Conservation (phyloP, 1,140 invertebrate genomes). For the Trichomalopsis sarcophagae region DNA sequence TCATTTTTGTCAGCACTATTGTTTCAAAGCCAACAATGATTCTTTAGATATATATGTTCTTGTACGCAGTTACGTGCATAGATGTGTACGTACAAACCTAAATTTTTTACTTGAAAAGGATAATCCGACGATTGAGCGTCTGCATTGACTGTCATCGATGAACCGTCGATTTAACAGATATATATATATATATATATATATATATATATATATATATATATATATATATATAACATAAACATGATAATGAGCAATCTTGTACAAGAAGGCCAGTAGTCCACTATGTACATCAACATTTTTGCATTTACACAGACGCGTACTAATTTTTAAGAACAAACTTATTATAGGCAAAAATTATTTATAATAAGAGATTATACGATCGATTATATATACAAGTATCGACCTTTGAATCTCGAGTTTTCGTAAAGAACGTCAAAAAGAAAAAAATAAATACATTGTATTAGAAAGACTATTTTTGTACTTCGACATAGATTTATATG, state of each 20-base stretch:
- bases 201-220: background rate
- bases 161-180: conserved; percentile 14
- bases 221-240: background rate
- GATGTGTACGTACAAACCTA: background rate
- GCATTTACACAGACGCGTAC: conserved; percentile 17
- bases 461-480: conserved; percentile 47
- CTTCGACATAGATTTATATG: conserved; percentile 41
- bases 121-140: background rate
- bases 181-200: too few species aligned
- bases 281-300: conserved; percentile 22
- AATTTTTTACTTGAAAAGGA: background rate
- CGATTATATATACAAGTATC: conserved; percentile 40
- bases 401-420: conserved; percentile 47
- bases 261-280: conserved; percentile 31
- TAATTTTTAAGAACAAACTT: conserved; percentile 23
- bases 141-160: conserved; percentile 20
- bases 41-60: background rate
- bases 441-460: conserved; percentile 38
- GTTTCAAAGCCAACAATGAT: background rate
- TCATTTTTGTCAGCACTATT: conserved; percentile 41
- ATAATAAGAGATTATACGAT: conserved; percentile 33
- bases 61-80: background rate
- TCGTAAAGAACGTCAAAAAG: conserved; percentile 21
- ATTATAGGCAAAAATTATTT: conserved; percentile 24
- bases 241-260: conserved; percentile 14